A percentile compares a stretch with the other conserved stretches of the same genome.
phyloP scores from a whole-genome alignment of 2,113 vertebrate species.

The Rafetus swinhoei region DNA sequence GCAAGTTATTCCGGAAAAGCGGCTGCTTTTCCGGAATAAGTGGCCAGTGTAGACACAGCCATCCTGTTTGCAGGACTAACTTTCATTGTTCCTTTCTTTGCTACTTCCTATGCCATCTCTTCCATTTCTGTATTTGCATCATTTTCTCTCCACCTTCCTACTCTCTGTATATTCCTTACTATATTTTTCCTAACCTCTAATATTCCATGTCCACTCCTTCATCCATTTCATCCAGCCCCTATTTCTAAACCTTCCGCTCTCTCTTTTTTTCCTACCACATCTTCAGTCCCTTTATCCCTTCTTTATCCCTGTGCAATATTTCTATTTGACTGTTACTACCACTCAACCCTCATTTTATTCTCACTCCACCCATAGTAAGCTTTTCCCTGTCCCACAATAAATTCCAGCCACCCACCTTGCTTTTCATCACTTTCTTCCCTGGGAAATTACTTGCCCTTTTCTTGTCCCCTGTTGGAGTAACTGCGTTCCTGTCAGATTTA shows the following conservation, averaged over 20 bases:
- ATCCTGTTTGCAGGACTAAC: fast-evolving
- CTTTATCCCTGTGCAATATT: background rate
- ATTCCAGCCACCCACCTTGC: conserved; percentile 49
- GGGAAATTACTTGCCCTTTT: conserved; percentile 63
- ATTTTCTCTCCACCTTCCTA: fast-evolving
- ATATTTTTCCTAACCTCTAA: background rate
- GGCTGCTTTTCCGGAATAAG: no score
- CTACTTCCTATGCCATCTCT: background rate
- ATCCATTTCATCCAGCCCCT: background rate
- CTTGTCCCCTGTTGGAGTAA: conserved; percentile 59
- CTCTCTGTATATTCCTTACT: background rate
- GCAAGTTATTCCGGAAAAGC: no score
- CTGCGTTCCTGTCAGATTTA: conserved; percentile 51
- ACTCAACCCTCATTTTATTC: conserved; percentile 54
- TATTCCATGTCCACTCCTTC: background rate
- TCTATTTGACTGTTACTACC: conserved; percentile 8
- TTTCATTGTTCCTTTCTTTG: background rate
- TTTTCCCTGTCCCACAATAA: conserved; percentile 36
- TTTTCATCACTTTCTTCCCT: conserved; percentile 54
- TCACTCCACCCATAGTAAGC: conserved; percentile 38
- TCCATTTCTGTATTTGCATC: background rate
- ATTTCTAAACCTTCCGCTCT: background rate
- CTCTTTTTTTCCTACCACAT: background rate
- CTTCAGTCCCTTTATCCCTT: background rate
- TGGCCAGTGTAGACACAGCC: no score